Base-by-base conservation (phyloP, 2,113 vertebrate species). In the Scalopus aquaticus region DNA sequence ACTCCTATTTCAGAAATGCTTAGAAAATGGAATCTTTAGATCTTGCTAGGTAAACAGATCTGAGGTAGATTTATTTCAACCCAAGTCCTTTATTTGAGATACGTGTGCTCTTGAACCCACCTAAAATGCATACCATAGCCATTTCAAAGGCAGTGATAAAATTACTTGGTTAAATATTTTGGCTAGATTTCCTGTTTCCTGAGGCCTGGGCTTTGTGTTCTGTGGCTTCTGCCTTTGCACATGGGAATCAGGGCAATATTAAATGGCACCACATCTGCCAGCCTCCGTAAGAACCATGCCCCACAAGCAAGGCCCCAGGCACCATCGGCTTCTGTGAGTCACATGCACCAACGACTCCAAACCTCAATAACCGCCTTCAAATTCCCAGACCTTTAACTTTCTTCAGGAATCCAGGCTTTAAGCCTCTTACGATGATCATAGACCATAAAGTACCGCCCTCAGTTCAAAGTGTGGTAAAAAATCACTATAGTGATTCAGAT, bases 131-230 rank as follows among this genome's bases (percentile, higher is more conserved):
- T 94, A 92, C 91, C 80, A 74, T 83, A 76, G 93, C 93, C 90
- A 95, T 96, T 97, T 97, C 95, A 96, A 97, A 97, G 94, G 93
- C 78, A 90, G 92, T 96, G 95, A 97, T 97, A 97, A 97, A 96
- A 95, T 97, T 97, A 97, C 97, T 95, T 95, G 90, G 97, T 96
- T 97, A 97, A 96, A 97, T 97, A 97, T 97, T 97, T 97, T 97
- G 96, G 97, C 96, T 93, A 81, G 93, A 95, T 97, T 94, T 96
- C 95, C 97, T 97, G 92, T 96, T 97, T 96, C 90, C 85, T 67
- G 69, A 96, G 91, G 35, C 56, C 88, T 35, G 49, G 60, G 58
- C 81, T 97, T 97, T 96, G 93, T 92, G 58, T 88, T 94, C 80
- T 90, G 88, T 83, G 81, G 64, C 82, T 92, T 94, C 88, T 96